These are phyloP conservation scores for Dascillus cervinus DNA, from an alignment of 2,888 invertebrate species.

Conservation along the genomic window DNA sequence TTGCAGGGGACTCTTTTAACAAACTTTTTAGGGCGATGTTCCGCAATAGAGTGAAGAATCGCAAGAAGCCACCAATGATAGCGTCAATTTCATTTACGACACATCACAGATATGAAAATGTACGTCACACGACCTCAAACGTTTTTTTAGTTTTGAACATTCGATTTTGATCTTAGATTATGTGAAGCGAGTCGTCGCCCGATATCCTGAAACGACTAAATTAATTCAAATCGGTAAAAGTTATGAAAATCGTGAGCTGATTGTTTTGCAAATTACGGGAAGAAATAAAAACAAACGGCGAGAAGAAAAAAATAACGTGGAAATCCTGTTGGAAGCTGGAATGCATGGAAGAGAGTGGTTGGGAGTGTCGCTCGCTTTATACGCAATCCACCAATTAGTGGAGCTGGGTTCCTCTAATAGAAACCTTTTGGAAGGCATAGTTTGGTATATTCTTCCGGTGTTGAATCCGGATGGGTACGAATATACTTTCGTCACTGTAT, in stretches of 20 bases:
- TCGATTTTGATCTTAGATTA: neutral
- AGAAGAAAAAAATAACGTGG: slow-evolving; percentile 2
- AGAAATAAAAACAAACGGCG: slow-evolving; percentile 1
- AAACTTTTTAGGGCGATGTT: too few relatives aligned
- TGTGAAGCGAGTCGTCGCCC: neutral
- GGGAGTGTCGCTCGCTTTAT: slow-evolving; percentile 6
- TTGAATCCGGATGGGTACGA: slow-evolving; percentile 12
- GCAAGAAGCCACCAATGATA: too few relatives aligned
- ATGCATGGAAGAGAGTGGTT: slow-evolving; percentile 10
- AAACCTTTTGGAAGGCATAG: slow-evolving; percentile 5
- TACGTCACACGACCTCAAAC: too few relatives aligned
- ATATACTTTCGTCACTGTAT: too few relatives aligned
- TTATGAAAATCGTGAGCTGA: slow-evolving; percentile 1
- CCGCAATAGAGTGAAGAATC: too few relatives aligned
- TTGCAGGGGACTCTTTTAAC: too few relatives aligned
- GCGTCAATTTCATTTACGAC: too few relatives aligned
- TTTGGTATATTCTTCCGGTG: slow-evolving; percentile 7
- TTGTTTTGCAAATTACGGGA: too few relatives aligned
- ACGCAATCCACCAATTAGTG: slow-evolving; percentile 5
- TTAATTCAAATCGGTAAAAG: slow-evolving; percentile 8
- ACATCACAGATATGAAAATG: too few relatives aligned
- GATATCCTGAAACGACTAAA: slow-evolving; percentile 7
- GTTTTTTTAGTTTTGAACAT: too few relatives aligned
- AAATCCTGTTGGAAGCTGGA: slow-evolving; percentile 10
- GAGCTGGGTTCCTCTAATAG: slow-evolving; percentile 1